These are phyloP conservation scores for Limenitis camilla DNA, from an alignment of 2,888 invertebrate species.

Conservation along the genomic window DNA sequence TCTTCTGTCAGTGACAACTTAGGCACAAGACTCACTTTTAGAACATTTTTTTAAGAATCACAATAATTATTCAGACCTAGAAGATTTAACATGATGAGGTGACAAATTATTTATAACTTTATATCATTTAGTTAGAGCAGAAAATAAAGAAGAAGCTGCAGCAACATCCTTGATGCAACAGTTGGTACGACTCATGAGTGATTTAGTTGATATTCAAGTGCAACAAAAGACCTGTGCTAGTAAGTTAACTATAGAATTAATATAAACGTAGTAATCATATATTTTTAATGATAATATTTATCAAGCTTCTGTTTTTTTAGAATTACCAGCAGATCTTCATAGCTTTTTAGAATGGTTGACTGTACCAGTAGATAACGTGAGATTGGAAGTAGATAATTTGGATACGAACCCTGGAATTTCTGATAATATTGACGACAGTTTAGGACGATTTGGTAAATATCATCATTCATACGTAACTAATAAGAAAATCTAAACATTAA, in stretches of 20 bases:
- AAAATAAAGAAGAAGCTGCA: slow-evolving; percentile 32
- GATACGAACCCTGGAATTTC: background rate
- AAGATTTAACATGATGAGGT: too few relatives aligned
- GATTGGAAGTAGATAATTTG: slow-evolving; percentile 12
- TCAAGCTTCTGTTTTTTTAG: slow-evolving; percentile 28
- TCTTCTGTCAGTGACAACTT: too few relatives aligned
- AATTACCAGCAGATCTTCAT: slow-evolving; percentile 47
- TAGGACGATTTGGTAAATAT: slow-evolving; percentile 17
- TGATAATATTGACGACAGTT: slow-evolving; percentile 10
- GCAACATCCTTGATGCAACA: slow-evolving; percentile 53
- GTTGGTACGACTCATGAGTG: slow-evolving; percentile 48
- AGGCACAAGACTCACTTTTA: too few relatives aligned
- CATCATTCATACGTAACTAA: background rate
- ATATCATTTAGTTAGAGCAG: slow-evolving; percentile 29
- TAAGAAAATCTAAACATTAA: background rate
- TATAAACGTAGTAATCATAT: background rate
- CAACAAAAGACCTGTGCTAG: slow-evolving; percentile 55
- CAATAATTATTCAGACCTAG: too few relatives aligned
- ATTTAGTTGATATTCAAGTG: slow-evolving; percentile 56
- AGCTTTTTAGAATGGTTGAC: slow-evolving; percentile 54
- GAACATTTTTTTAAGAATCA: too few relatives aligned
- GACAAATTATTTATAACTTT: background rate
- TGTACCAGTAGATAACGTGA: slow-evolving; percentile 19
- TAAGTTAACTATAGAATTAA: slow-evolving; percentile 28
- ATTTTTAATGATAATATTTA: background rate